Conservation (phyloP, 2,797 vertebrate species). For the Sebastes jordani region DNA sequence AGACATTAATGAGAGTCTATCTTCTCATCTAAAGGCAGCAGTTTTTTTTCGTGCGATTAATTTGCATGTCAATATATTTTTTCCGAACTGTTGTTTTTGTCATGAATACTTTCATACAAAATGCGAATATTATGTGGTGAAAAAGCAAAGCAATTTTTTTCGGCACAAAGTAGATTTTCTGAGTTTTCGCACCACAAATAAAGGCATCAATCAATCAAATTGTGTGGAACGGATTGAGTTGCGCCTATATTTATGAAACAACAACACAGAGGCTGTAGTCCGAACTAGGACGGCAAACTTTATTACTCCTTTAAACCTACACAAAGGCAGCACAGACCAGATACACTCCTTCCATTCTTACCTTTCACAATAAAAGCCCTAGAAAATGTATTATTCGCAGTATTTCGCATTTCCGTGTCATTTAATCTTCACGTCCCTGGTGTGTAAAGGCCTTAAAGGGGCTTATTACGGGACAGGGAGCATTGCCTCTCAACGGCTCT, state of each 20-base stretch:
- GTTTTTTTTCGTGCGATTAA: background rate
- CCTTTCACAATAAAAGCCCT: background rate
- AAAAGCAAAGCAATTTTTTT: background rate
- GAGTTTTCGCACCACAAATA: background rate
- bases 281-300: background rate
- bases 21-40: background rate
- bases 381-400: too few relatives aligned
- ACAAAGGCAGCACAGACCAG: background rate
- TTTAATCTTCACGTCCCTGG: background rate
- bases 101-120: background rate
- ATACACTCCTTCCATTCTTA: background rate
- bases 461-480: too few relatives aligned
- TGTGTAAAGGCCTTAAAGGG: background rate
- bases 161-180: too few relatives aligned
- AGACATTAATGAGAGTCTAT: background rate
- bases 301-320: too few relatives aligned
- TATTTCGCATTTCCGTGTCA: background rate
- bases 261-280: background rate
- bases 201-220: too few relatives aligned
- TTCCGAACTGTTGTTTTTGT: background rate
- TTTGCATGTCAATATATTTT: too few relatives aligned
- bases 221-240: too few relatives aligned
- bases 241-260: background rate
- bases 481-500: too few relatives aligned
- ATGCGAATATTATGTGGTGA: background rate